These are phyloP conservation scores for Bungarus multicinctus DNA, from an alignment of 2,113 vertebrate species.

Conservation along the genomic window DNA sequence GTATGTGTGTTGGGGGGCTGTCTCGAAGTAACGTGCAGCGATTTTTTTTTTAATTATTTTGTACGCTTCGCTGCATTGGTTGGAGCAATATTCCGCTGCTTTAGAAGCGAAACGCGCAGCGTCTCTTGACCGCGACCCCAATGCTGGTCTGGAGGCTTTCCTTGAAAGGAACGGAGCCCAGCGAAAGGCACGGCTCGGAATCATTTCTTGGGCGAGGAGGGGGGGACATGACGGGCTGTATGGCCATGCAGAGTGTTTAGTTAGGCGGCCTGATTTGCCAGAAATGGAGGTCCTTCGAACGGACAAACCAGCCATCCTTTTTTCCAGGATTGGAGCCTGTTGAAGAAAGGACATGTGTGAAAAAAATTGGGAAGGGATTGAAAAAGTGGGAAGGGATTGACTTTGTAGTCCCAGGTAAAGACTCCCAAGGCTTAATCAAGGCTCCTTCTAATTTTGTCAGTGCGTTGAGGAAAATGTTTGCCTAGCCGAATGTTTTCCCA, in stretches of 20 bases:
- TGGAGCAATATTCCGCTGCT: not conserved
- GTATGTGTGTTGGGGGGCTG: not conserved
- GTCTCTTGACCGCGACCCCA: not conserved
- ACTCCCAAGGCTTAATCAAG: conserved; percentile 40
- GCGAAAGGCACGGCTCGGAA: not conserved
- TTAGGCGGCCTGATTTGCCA: not conserved
- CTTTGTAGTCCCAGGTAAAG: not conserved
- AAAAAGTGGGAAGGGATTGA: not conserved
- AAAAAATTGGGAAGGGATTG: not conserved
- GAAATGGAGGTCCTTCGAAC: not conserved
- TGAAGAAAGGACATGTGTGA: not conserved
- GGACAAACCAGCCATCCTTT: too few relatives aligned
- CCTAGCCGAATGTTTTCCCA: conserved; percentile 35
- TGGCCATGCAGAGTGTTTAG: too few relatives aligned
- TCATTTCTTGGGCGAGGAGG: not conserved
- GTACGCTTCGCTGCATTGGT: not conserved
- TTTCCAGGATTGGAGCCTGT: not conserved
- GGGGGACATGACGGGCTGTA: too few relatives aligned
- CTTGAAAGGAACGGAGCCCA: not conserved
- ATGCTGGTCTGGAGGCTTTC: not conserved
- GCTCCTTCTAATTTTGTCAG: conserved; percentile 43
- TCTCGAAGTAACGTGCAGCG: not conserved
- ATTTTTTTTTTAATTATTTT: not conserved
- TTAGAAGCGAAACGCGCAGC: not conserved
- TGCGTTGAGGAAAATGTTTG: conserved; percentile 57